phyloP scores from a whole-genome alignment of 2,797 vertebrate genomes.

The Enteromius paludinosus region DNA sequence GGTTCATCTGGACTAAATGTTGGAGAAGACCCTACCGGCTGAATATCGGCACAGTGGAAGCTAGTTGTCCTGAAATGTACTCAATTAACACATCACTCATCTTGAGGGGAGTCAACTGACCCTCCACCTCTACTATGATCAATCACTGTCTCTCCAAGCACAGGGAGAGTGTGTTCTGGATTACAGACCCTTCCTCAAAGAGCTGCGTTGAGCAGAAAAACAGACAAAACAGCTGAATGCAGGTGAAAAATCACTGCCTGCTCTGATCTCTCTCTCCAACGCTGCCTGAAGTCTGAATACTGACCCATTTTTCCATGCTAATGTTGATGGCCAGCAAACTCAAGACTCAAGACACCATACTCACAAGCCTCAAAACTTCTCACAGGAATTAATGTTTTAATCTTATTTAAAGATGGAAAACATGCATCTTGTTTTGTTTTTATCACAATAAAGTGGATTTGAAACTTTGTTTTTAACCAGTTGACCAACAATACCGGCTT shows the following conservation, averaged over 20 bases:
- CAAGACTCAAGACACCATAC: not conserved
- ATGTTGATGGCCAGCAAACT: conserved; percentile 8
- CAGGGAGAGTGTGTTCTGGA: not conserved
- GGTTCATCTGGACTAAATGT: not conserved
- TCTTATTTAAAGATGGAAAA: not conserved
- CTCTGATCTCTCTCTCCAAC: conserved; percentile 22
- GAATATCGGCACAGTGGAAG: not conserved
- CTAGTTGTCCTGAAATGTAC: conserved; percentile 12
- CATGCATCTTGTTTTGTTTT: not conserved
- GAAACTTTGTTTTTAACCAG: not conserved
- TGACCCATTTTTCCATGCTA: conserved; percentile 27
- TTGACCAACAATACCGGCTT: not conserved
- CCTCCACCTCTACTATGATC: not conserved
- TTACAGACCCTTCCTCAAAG: not conserved
- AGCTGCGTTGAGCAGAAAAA: not conserved
- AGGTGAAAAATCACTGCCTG: not conserved
- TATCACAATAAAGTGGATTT: not conserved
- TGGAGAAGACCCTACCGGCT: not conserved
- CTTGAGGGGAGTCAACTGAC: not conserved
- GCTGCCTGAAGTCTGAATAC: not conserved
- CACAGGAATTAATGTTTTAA: not conserved
- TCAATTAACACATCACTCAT: not conserved
- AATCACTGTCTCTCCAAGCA: conserved; percentile 14
- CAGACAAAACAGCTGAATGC: not conserved
- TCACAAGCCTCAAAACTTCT: not conserved